Base-by-base conservation (phyloP, 2,113 vertebrate genomes). In the Bubalus kerabau region DNA sequence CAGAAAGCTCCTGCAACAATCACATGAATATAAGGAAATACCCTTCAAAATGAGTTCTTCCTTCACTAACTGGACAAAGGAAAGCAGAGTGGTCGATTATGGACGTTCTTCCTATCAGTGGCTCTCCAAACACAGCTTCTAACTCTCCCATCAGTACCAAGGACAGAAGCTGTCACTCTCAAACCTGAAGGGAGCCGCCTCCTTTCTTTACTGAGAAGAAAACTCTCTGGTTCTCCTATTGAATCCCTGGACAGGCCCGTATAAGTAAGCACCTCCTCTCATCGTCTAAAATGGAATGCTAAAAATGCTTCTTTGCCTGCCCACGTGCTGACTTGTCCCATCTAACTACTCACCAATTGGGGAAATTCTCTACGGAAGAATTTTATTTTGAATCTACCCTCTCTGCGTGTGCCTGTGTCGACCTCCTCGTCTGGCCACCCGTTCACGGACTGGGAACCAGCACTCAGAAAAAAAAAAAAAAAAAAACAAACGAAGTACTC, bases 301-400 rank as follows among this genome's bases (percentile, higher is more conserved):
- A 13, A 15, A 90, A 71, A 71, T 7, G 99, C 99, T 99, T 99
- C 98, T 99, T 99, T 99, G 56, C 54, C 46, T 91, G 78, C 67
- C 80, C 82, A 17, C 46, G 6, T 26, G n/a, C 57, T 23, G 67
- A 46, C 19, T 19, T 46, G 36, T 28, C 36, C 60, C 52, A 21
- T 52, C 88, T 90, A 36, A 5, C 15, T 7, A 0, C 17, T 21
- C 78, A 30, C 56, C 15, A 6, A 6, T 26, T 82, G 80, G 64
- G 71, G 23, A 71, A 62, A 92, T 52, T 23, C 17, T 81, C 19
- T n/a, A 30, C 6, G 6, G n/a, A 85, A 76, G 52, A 21, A 57
- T 60, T 48, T 52, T 24, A 32, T 23, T 87, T 95, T 46, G 64
- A 83, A 60, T 30, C 90, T 24, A 32, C 7, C 13, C 71, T 54